phyloP scores from a whole-genome alignment of 2,113 vertebrate species.

The Semnornis frantzii region DNA sequence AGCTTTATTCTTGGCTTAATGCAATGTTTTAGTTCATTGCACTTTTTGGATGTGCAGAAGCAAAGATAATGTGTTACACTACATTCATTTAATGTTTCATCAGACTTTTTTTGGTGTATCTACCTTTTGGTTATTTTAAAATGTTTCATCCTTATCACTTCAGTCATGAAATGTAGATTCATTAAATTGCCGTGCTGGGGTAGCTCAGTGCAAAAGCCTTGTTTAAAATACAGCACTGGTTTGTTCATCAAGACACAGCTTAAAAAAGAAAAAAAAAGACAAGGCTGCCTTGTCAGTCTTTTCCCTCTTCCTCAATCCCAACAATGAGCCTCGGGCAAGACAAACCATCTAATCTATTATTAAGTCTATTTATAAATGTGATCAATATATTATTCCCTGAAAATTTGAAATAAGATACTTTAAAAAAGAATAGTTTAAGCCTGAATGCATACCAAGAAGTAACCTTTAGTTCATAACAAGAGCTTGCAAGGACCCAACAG shows the following conservation, averaged over 20 bases:
- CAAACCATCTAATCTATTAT: conserved; percentile 38
- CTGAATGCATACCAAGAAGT: neutral
- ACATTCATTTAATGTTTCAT: conserved; percentile 85
- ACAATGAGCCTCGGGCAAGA: neutral
- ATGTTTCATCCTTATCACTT: conserved; percentile 81
- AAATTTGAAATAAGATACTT: neutral
- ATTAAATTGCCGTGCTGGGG: conserved; percentile 74
- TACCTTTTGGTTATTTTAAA: conserved; percentile 85
- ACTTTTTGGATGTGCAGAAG: conserved; percentile 84
- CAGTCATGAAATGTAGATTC: conserved; percentile 80
- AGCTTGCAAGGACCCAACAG: neutral
- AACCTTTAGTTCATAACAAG: neutral
- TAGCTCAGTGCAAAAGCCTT: conserved; percentile 56
- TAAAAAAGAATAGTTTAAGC: neutral
- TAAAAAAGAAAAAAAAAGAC: conserved; percentile 24
- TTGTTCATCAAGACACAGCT: conserved; percentile 37
- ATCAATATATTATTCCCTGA: neutral
- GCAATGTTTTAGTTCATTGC: conserved; percentile 87
- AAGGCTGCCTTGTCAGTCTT: conserved; percentile 34
- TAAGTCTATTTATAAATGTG: neutral
- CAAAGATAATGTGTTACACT: conserved; percentile 86
- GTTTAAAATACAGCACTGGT: conserved; percentile 45
- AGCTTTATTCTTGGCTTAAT: conserved; percentile 85
- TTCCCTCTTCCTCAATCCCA: neutral
- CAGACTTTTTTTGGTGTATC: conserved; percentile 81